Conservation (phyloP, 2,113 vertebrate genomes). For the Triplophysa dalaica region DNA sequence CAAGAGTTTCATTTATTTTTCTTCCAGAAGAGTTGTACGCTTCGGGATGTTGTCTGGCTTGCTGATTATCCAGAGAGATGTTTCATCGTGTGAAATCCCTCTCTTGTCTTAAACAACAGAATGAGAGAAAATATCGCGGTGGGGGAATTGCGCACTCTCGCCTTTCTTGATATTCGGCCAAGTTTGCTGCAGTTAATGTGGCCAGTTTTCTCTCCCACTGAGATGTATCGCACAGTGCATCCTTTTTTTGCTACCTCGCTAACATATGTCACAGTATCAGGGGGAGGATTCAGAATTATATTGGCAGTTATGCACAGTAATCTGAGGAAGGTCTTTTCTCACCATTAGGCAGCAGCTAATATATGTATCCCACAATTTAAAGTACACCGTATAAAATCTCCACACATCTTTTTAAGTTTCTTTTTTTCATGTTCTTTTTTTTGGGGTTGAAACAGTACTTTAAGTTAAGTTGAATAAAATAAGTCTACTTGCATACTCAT, state of each 20-base stretch:
- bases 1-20: conserved; percentile 73
- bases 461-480: too few relatives aligned
- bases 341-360: not conserved
- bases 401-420: too few relatives aligned
- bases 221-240: conserved; percentile 22
- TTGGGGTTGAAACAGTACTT: too few relatives aligned
- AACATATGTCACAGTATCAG: not conserved
- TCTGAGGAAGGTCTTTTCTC: conserved; percentile 25
- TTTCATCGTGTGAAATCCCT: conserved; percentile 63
- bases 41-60: conserved; percentile 73
- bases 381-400: conserved; percentile 39
- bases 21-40: conserved; percentile 67
- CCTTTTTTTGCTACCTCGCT: not conserved
- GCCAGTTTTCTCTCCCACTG: conserved; percentile 14
- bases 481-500: too few relatives aligned
- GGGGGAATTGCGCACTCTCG: conserved; percentile 57
- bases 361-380: conserved; percentile 26
- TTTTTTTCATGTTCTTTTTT: too few relatives aligned
- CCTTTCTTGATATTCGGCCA: conserved; percentile 48
- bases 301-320: conserved; percentile 26
- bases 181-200: conserved; percentile 33
- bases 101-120: conserved; percentile 45
- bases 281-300: conserved; percentile 11
- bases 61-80: conserved; percentile 66
- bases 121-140: conserved; percentile 20